These are phyloP conservation scores for Cottoperca gobio DNA, from an alignment of 2,797 vertebrate species.

Conservation along the genomic window DNA sequence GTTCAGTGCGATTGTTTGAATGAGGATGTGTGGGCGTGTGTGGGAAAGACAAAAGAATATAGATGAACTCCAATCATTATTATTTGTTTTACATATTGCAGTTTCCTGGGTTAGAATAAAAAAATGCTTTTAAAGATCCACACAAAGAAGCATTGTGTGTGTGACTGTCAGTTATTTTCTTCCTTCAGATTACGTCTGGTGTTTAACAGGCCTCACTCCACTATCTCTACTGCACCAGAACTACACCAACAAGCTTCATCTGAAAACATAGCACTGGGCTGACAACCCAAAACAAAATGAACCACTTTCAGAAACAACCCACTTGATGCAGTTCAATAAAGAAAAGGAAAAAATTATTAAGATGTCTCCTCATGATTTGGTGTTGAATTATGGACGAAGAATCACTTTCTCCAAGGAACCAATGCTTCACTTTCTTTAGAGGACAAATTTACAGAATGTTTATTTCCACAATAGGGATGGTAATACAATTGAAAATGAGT, in stretches of 20 bases:
- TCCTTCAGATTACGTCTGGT: not conserved
- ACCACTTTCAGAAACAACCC: not conserved
- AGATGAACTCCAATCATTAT: constrained; percentile 18
- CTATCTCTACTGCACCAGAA: constrained; percentile 17
- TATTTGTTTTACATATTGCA: constrained; percentile 2
- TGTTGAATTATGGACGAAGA: constrained; percentile 7
- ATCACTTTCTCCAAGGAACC: not conserved
- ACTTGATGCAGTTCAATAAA: constrained; percentile 30
- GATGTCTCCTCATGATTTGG: not conserved
- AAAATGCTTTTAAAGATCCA: constrained; percentile 24
- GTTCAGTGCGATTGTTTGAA: constrained; percentile 13
- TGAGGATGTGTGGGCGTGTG: constrained; percentile 15
- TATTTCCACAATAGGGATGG: constrained; percentile 71
- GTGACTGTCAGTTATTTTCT: not conserved
- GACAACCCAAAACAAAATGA: not conserved
- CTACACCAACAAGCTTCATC: constrained; percentile 7
- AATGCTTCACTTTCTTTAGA: not conserved
- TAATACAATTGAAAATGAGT: constrained; percentile 34
- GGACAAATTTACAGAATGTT: constrained; percentile 70
- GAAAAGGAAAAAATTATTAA: not conserved
- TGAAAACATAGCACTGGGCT: not conserved
- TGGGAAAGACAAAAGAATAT: constrained; percentile 6
- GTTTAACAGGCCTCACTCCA: not conserved
- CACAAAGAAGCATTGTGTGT: constrained; percentile 22
- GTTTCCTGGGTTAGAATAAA: constrained; percentile 21